Base-by-base conservation (phyloP, 2,888 invertebrate species). In the Empis stercorea region DNA sequence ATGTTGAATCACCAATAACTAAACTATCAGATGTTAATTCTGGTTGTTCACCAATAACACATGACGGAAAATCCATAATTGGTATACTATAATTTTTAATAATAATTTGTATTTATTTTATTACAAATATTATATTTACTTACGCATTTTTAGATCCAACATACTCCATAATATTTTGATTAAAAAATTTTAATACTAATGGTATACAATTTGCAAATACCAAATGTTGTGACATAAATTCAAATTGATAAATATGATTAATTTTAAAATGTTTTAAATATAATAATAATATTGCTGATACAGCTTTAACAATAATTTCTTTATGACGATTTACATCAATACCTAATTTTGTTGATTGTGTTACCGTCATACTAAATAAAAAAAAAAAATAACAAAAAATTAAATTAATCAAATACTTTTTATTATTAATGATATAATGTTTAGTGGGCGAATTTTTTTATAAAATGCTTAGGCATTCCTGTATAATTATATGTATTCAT, bases 151-250 rank as follows among this genome's bases (percentile, higher is more conserved):
- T 94, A 39, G 95, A 87, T 61, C 88, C 87, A 50, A 97, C 88
- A 71, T 96, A 96, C 44, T 86, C 84, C 68, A 88, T 79, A 54
- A 97, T 94, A 61, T 96, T 94, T 70, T 99, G 97, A 71, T 99
- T 99, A 68, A 99, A 91, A 72, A 99, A 99, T 67, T 99, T 99
- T 46, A 99, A 73, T 16, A 99, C 92, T 51, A 99, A 73, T 1
- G 99, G 99, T 68, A 99, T 95, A 64, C 97, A 99, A 68, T 99
- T 99, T 49, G 97, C 97, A 72, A 97, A 97, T 10, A 99, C 95
- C 56, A 99, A 75, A 72, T 99, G 96, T 70, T 99, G 96, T 2
- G 94, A 92, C 84, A 97, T 92, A 65, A 92, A 97, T 71, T 99
- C 99, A 74, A 97, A 99, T 72, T 99, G 99, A 68, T 96, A 99